Evolutionary conservation across 2,888 invertebrate genomes (phyloP).

Genomic region (Dermolepida albohirtum): DNA sequence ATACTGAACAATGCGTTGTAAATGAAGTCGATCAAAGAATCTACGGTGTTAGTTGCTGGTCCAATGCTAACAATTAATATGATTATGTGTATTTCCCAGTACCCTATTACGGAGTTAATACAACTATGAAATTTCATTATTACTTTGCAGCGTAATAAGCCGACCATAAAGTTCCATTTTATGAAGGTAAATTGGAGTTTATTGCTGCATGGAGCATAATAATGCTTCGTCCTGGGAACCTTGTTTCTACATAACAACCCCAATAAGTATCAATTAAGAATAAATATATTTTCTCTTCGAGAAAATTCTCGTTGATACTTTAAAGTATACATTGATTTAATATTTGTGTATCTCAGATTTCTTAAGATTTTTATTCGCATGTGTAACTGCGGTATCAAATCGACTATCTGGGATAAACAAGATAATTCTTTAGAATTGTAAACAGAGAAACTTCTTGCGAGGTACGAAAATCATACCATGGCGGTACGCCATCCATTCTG

Average conservation of each 20-base stretch:
- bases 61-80: slow-evolving; percentile 12
- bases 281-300: not conserved
- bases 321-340: too few relatives aligned
- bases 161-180: slow-evolving; percentile 15
- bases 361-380: too few relatives aligned
- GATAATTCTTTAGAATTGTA: slow-evolving; percentile 4
- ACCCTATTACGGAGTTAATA: slow-evolving; percentile 25
- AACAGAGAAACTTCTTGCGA: slow-evolving; percentile 1
- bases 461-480: slow-evolving; percentile 7
- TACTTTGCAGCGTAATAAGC: slow-evolving; percentile 20
- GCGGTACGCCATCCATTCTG: slow-evolving; percentile 9
- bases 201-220: slow-evolving; percentile 6
- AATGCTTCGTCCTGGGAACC: not conserved
- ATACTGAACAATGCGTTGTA: too few relatives aligned
- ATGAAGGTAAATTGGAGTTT: slow-evolving; percentile 21
- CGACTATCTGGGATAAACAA: not conserved
- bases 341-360: too few relatives aligned
- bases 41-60: not conserved
- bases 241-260: not conserved
- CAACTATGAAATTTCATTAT: slow-evolving; percentile 30
- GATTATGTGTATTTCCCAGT: not conserved
- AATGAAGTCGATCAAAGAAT: not conserved
- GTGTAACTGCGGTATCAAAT: too few relatives aligned
- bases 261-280: slow-evolving; percentile 23
- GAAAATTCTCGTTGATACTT: too few relatives aligned